These are phyloP conservation scores for Zaprionus davidi DNA, from an alignment of 1,140 invertebrate species.

Conservation along the genomic window DNA sequence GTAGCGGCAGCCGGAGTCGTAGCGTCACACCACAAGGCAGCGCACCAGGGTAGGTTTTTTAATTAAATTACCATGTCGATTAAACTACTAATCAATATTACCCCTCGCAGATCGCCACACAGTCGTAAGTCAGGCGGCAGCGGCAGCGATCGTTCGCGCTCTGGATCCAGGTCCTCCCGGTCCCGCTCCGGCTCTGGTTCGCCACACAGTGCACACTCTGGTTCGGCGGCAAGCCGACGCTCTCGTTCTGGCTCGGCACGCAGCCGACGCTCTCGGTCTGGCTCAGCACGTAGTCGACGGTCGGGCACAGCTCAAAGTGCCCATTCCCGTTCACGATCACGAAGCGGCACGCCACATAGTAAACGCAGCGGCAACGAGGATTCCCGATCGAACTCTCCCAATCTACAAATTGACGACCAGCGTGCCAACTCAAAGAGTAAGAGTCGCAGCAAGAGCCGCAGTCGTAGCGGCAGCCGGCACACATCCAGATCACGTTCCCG, in stretches of 20 bases:
- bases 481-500: constrained; percentile 71
- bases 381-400: constrained; percentile 85
- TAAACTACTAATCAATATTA: neutral
- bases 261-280: neutral
- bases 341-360: constrained; percentile 42
- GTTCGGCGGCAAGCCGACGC: constrained; percentile 7
- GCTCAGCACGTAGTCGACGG: neutral
- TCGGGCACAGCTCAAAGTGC: constrained; percentile 34
- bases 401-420: constrained; percentile 84
- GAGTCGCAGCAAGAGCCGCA: constrained; percentile 52
- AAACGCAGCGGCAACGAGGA: constrained; percentile 51
- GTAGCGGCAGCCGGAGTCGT: constrained; percentile 84
- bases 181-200: constrained; percentile 60
- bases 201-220: constrained; percentile 43
- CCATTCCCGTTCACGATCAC: constrained; percentile 41
- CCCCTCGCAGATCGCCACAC: constrained; percentile 68
- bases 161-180: constrained; percentile 48
- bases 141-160: constrained; percentile 56
- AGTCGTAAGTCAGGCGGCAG: constrained; percentile 64
- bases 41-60: constrained; percentile 67
- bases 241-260: neutral
- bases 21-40: constrained; percentile 84
- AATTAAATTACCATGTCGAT: constrained; percentile 66
- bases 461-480: constrained; percentile 46
- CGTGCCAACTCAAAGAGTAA: constrained; percentile 84